phyloP scores from a whole-genome alignment of 92 coral and sea anemone species.

The Diadumene lineata region DNA sequence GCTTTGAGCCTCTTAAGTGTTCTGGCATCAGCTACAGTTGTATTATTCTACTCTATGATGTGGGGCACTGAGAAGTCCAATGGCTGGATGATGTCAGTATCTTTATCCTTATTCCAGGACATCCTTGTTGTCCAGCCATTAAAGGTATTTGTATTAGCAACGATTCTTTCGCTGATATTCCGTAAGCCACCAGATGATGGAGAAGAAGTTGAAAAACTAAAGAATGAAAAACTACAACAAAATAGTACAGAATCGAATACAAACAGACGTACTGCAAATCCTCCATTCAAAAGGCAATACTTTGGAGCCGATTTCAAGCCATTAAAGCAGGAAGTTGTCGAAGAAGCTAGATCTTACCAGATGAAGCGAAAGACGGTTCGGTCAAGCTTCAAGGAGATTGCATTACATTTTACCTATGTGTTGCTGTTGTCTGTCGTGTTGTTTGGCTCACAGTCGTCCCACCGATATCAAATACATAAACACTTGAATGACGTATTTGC shows the following conservation, averaged over 20 bases:
- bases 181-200: slow-evolving; percentile 71
- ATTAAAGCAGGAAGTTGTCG: slow-evolving; percentile 19
- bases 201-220: neutral
- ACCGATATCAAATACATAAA: slow-evolving; percentile 37
- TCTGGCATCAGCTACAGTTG: slow-evolving; percentile 56
- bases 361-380: slow-evolving; percentile 26
- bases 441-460: slow-evolving; percentile 49
- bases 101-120: slow-evolving; percentile 70
- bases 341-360: slow-evolving; percentile 14
- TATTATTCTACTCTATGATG: slow-evolving; percentile 68
- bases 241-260: neutral
- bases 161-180: slow-evolving; percentile 54
- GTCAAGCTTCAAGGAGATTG: slow-evolving; percentile 35
- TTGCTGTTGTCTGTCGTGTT: slow-evolving; percentile 41
- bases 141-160: slow-evolving; percentile 62
- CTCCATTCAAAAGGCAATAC: neutral
- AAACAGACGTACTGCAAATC: neutral
- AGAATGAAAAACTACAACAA: neutral
- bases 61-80: slow-evolving; percentile 87
- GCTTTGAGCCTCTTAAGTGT: slow-evolving; percentile 48
- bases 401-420: slow-evolving; percentile 38
- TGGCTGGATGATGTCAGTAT: slow-evolving; percentile 66
- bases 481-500: slow-evolving; percentile 52
- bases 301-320: neutral
- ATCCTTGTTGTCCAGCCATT: slow-evolving; percentile 73